Evolutionary conservation across 2,888 invertebrate genomes (phyloP), one percentile per base, ranked within the genome.

Genomic region (Electrophaes corylata): DNA sequence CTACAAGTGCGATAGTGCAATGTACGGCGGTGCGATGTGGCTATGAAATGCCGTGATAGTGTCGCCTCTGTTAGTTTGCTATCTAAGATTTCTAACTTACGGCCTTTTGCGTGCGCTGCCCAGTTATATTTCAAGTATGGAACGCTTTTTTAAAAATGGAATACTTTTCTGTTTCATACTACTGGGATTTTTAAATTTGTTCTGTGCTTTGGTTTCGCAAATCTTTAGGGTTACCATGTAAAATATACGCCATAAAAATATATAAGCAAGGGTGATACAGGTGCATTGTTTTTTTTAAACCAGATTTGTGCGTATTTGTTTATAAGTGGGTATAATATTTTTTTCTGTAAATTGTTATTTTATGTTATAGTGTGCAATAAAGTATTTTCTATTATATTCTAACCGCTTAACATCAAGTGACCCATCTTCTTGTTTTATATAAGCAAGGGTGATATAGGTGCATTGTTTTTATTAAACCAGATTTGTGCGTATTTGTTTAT

Each of bases 1-100:
- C 83, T 78, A 71, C 76, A 75, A 71, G 69, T 50, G 68, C 77
- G 84, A 84, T 84, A 84, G 70, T 73, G 68, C 71, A 75, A 73
- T 69, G 72, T 77, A 73, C 72, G 70, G 72, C 62, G 67, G 44
- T 67, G 71, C 73, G 71, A 72, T 75, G 75, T 66, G 67, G 71
- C 71, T 78, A 78, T 77, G 75, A 75, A 60, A 54, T 59, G 50
- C 35, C 67, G 67, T 65, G 72, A 71, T 75, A 73, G 65, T 73
- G 76, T 76, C 72, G 70, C 71, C 72, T 69, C 70, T 69, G 67
- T 70, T 73, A 72, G 70, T 73, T 75, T 68, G 68, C 68, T 73
- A 76, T 75, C 73, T 71, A 62, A 53, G 63, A 69, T 71, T 68
- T 70, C 69, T 66, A 49, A 64, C 48, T 56, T 64, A 62, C 45